phyloP scores from a whole-genome alignment of 2,113 vertebrate species.

The Parotia lawesii region DNA sequence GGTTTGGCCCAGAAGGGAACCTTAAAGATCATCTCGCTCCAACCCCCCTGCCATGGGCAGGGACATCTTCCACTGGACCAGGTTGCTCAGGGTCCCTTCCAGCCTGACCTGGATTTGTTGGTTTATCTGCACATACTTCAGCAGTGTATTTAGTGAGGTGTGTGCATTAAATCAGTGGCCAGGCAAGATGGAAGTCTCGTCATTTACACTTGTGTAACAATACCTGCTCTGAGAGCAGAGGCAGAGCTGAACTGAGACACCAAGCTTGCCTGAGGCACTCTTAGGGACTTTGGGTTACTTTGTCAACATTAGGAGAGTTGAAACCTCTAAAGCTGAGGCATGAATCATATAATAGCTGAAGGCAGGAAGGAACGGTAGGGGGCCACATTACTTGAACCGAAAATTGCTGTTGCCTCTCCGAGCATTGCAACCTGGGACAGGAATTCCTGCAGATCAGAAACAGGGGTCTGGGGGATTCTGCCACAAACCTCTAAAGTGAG shows the following conservation, averaged over 20 bases:
- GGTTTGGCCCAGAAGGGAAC: neutral
- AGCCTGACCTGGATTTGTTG: neutral
- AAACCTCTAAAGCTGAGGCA: neutral
- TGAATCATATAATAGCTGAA: neutral
- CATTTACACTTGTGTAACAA: neutral
- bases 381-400: neutral
- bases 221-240: neutral
- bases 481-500: neutral
- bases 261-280: fast-evolving
- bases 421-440: neutral
- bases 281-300: too few relatives aligned
- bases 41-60: neutral
- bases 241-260: neutral
- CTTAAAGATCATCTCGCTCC: fast-evolving
- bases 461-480: neutral
- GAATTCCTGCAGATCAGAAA: neutral
- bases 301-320: neutral
- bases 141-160: fast-evolving
- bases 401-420: neutral
- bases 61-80: neutral
- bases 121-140: fast-evolving
- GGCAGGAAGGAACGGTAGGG: neutral
- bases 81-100: neutral
- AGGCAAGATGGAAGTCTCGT: neutral
- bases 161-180: neutral